Evolutionary conservation across 2,797 vertebrate species (phyloP).

Genomic region (Loriculus beryllinus): DNA sequence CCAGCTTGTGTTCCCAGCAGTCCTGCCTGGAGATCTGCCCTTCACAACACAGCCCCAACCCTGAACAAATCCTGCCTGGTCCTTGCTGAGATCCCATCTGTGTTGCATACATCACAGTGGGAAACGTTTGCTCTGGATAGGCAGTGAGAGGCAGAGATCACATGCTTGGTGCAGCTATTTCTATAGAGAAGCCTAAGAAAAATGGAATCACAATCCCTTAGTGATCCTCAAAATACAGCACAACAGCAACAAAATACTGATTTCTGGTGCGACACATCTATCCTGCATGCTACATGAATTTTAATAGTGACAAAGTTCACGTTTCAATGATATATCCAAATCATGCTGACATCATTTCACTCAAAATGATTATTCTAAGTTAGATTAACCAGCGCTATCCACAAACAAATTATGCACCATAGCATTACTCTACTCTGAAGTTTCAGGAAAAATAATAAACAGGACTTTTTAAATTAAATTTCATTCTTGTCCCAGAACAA

Average conservation of each 20-base stretch:
- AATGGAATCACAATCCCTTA: background rate
- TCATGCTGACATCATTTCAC: background rate
- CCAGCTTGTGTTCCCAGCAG: background rate
- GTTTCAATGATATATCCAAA: background rate
- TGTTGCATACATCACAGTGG: fast-evolving
- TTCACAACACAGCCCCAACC: background rate
- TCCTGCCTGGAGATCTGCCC: background rate
- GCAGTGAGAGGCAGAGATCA: background rate
- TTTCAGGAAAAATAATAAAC: background rate
- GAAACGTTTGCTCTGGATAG: background rate
- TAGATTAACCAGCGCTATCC: background rate
- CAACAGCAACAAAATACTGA: background rate
- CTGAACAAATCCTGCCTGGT: fast-evolving
- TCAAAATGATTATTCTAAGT: background rate
- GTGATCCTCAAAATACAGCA: background rate
- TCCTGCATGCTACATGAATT: background rate
- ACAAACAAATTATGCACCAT: background rate
- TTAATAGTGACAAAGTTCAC: background rate
- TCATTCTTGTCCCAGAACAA: background rate
- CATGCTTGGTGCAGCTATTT: background rate
- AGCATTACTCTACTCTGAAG: background rate
- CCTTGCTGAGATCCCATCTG: background rate
- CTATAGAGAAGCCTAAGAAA: background rate
- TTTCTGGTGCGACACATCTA: background rate
- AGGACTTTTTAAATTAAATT: background rate